Percentiles rank a stretch among this genome's conserved stretches.
phyloP scores from a whole-genome alignment of 2,888 invertebrate genomes.

The Polia nebulosa region DNA sequence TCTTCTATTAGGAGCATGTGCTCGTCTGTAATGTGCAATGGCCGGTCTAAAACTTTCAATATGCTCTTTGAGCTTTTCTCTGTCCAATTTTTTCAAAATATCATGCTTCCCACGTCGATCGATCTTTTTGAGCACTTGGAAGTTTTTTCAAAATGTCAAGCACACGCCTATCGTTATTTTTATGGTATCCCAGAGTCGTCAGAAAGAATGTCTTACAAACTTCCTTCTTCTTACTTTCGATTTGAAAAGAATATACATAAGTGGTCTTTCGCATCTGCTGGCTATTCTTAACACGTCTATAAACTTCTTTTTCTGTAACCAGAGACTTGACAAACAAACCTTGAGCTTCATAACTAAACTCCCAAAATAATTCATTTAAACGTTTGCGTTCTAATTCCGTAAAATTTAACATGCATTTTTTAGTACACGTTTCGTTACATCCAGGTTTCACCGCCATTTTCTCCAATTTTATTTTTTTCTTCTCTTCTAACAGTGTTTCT shows the following conservation, averaged over 20 bases:
- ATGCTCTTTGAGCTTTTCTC: constrained; percentile 3
- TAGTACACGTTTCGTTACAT: constrained; percentile 28
- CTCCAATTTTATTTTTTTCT: not conserved
- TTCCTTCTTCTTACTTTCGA: constrained; percentile 24
- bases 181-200: constrained; percentile 41
- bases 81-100: constrained; percentile 2
- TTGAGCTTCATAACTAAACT: constrained; percentile 31
- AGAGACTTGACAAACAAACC: constrained; percentile 28
- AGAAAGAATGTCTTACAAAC: constrained; percentile 47
- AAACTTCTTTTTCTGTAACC: constrained; percentile 10
- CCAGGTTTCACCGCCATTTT: constrained; percentile 25
- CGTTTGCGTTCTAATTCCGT: constrained; percentile 35
- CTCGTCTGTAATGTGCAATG: constrained; percentile 11
- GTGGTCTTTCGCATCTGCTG: no score
- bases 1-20: constrained; percentile 16
- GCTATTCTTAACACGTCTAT: no score
- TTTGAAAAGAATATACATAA: constrained; percentile 21
- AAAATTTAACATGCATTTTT: no score
- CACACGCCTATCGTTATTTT: no score
- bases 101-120: constrained; percentile 8
- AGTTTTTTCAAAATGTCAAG: constrained; percentile 31
- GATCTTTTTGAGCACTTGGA: constrained; percentile 25
- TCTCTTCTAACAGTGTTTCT: not conserved
- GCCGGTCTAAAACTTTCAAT: constrained; percentile 15
- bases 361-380: constrained; percentile 37